Evolutionary conservation across 2,113 vertebrate species (phyloP).

Genomic region (Ptychochromis oligacanthus): DNA sequence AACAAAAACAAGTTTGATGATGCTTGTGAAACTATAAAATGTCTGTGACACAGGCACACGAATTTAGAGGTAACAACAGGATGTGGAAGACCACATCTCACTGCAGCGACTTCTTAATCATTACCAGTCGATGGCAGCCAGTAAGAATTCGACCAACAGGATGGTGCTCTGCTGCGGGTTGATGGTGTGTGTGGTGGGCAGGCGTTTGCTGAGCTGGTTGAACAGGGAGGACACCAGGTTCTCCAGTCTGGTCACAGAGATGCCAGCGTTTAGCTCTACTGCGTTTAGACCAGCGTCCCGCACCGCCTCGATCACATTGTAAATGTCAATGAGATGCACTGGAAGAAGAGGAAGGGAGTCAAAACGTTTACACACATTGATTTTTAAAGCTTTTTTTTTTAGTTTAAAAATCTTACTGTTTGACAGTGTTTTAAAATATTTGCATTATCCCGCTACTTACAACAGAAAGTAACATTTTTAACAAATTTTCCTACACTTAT

Average conservation of each 20-base stretch:
- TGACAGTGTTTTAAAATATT: neutral
- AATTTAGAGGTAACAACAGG: neutral
- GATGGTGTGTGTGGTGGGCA: constrained; percentile 92
- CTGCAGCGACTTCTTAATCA: neutral
- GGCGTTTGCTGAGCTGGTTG: constrained; percentile 92
- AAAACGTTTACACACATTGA: neutral
- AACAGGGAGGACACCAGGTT: constrained; percentile 93
- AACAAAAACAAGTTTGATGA: neutral
- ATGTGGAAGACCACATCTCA: neutral
- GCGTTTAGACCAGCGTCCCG: constrained; percentile 92
- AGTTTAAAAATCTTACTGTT: neutral
- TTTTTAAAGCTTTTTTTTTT: neutral
- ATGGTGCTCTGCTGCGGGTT: constrained; percentile 88
- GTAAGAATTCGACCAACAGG: constrained; percentile 89
- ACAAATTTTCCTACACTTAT: neutral
- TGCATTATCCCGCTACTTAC: neutral
- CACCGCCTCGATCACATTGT: constrained; percentile 96
- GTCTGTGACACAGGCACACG: neutral
- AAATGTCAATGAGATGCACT: constrained; percentile 95
- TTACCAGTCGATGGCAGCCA: constrained; percentile 88
- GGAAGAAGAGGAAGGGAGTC: neutral
- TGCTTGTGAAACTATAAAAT: neutral
- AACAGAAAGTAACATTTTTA: neutral
- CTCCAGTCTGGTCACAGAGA: constrained; percentile 88
- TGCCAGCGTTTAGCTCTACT: constrained; percentile 83